phyloP scores from a whole-genome alignment of 37 sponge, comb jelly and placozoan species.

The Oopsacas minuta region DNA sequence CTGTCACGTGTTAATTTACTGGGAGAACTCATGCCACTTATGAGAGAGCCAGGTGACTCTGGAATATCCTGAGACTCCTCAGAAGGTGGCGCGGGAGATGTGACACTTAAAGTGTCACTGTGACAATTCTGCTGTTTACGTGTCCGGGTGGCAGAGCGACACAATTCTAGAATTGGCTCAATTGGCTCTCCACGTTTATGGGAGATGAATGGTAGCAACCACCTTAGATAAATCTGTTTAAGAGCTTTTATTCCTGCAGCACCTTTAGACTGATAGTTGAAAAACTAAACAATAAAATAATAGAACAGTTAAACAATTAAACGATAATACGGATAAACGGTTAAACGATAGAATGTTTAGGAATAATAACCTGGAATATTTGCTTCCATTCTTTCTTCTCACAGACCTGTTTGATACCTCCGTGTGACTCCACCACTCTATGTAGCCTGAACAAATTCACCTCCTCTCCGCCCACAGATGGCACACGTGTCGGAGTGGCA shows the following conservation, averaged over 20 bases:
- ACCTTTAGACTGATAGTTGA: constrained; percentile 14
- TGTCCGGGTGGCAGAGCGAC: not conserved
- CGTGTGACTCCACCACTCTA: not conserved
- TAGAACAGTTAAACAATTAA: not conserved
- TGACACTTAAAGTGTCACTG: not conserved
- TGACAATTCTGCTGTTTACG: not conserved
- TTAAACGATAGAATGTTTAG: not conserved
- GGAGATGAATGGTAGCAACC: not conserved
- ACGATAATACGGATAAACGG: not conserved
- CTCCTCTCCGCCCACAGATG: not conserved
- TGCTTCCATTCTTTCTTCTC: constrained; percentile 1
- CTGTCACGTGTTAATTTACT: not conserved
- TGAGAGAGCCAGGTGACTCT: not conserved
- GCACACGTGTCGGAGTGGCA: not conserved
- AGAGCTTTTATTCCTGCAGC: not conserved
- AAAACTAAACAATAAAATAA: not conserved
- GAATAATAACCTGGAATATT: not conserved
- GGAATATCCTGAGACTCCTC: constrained; percentile 2
- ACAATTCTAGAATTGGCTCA: not conserved
- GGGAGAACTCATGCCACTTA: not conserved
- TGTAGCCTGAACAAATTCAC: constrained; percentile 4
- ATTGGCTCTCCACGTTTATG: not conserved
- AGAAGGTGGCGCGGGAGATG: not conserved
- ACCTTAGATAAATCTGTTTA: not conserved
- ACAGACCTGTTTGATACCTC: constrained; percentile 1